Conservation (phyloP, 2,888 invertebrate species). For the Cephus pygmeus region DNA sequence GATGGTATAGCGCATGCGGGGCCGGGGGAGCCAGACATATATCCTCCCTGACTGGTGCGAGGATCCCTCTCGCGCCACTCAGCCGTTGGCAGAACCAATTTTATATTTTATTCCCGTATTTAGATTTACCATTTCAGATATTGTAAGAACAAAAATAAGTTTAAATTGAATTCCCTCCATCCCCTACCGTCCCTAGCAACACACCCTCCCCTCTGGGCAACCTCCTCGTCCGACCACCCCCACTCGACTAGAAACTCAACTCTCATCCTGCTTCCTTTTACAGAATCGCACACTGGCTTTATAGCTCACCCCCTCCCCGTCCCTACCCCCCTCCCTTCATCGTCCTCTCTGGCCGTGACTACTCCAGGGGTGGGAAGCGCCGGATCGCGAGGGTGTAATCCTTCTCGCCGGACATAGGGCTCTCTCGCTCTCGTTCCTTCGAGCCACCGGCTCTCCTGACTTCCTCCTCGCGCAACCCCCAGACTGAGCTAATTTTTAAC, state of each 20-base stretch:
- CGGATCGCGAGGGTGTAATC: conserved; percentile 29
- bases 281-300: neutral
- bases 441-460: conserved; percentile 21
- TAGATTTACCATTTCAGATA: conserved; percentile 61
- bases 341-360: neutral
- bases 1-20: conserved; percentile 11
- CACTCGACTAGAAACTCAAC: neutral
- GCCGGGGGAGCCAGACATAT: neutral
- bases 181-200: conserved; percentile 24
- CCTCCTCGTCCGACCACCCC: neutral
- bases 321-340: conserved; percentile 7
- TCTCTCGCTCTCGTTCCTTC: conserved; percentile 14
- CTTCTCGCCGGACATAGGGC: conserved; percentile 21
- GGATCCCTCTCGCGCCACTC: conserved; percentile 2
- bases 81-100: conserved; percentile 49
- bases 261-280: neutral
- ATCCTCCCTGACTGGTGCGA: neutral
- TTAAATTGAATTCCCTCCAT: conserved; percentile 61
- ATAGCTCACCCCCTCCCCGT: neutral
- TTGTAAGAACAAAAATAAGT: conserved; percentile 63
- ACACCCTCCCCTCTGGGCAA: neutral
- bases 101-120: conserved; percentile 61
- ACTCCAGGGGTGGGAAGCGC: neutral
- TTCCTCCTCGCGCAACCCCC: conserved; percentile 15
- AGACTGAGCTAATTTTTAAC: conserved; percentile 54